phyloP scores from a whole-genome alignment of 2,113 vertebrate species.

The Prolemur simus region DNA sequence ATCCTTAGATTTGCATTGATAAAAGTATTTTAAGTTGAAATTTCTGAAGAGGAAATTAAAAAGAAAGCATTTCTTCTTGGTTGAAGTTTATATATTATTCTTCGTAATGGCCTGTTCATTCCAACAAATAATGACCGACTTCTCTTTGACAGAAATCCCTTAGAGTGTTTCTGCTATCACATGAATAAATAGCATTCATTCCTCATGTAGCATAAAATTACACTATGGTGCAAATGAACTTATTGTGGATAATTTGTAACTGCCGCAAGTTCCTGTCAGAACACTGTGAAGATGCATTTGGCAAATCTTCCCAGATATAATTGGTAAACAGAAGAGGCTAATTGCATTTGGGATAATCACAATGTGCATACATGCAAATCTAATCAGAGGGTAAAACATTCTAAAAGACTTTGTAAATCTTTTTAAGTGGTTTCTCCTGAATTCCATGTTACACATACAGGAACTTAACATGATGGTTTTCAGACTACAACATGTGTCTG shows the following conservation, averaged over 20 bases:
- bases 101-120: constrained; percentile 55
- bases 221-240: constrained; percentile 68
- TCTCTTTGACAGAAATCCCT: constrained; percentile 70
- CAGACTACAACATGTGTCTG: not conserved
- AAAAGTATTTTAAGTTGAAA: constrained; percentile 18
- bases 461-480: not conserved
- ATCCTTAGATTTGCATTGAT: not conserved
- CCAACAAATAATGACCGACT: constrained; percentile 58
- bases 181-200: constrained; percentile 73
- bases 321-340: constrained; percentile 76
- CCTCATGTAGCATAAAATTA: constrained; percentile 65
- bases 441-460: not conserved
- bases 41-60: not conserved
- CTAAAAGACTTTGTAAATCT: constrained; percentile 10
- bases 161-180: constrained; percentile 54
- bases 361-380: constrained; percentile 51
- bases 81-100: constrained; percentile 44
- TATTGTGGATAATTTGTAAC: constrained; percentile 73
- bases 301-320: constrained; percentile 76
- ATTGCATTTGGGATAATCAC: constrained; percentile 63
- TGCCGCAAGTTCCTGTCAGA: constrained; percentile 71
- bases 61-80: not conserved
- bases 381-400: constrained; percentile 17
- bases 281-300: constrained; percentile 70
- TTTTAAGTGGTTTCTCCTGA: not conserved